Evolutionary conservation across 2,888 invertebrate species (phyloP).

Genomic region (Philonicus albiceps): DNA sequence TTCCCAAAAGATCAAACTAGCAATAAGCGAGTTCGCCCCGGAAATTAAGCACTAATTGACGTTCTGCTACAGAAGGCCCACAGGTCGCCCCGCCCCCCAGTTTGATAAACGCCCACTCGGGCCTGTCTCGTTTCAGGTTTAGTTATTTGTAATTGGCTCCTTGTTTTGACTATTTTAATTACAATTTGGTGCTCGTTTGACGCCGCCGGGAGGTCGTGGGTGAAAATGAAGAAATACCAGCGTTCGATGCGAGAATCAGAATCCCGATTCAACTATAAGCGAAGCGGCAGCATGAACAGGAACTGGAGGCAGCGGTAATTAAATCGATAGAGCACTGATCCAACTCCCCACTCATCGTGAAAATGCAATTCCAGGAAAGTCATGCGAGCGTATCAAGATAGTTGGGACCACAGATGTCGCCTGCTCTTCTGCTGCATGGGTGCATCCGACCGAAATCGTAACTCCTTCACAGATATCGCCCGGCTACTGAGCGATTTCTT

Average conservation of each 20-base stretch:
- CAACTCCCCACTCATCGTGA: not conserved
- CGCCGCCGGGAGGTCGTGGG: slow-evolving; percentile 87
- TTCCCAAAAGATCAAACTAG: not conserved
- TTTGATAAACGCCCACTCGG: not conserved
- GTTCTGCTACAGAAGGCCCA: not conserved
- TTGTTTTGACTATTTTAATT: slow-evolving; percentile 74
- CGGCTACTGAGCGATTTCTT: slow-evolving; percentile 85
- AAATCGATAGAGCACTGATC: not conserved
- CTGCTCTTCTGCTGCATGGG: slow-evolving; percentile 84
- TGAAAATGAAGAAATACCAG: slow-evolving; percentile 88
- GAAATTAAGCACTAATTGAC: not conserved
- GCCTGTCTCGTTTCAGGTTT: slow-evolving; percentile 67
- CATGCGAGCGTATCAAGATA: slow-evolving; percentile 84
- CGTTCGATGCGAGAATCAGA: slow-evolving; percentile 80
- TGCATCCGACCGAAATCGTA: slow-evolving; percentile 77
- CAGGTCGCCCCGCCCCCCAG: not conserved
- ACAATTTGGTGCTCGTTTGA: slow-evolving; percentile 89
- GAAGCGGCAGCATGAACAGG: slow-evolving; percentile 78
- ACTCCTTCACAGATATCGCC: slow-evolving; percentile 86
- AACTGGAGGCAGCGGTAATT: slow-evolving; percentile 84
- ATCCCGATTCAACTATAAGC: slow-evolving; percentile 77
- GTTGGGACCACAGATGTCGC: slow-evolving; percentile 85
- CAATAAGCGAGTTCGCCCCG: not conserved
- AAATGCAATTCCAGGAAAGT: slow-evolving; percentile 72
- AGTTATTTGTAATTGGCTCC: slow-evolving; percentile 80